Evolutionary conservation across 2,113 vertebrate species (phyloP).

Genomic region (Spheniscus mendiculus): DNA sequence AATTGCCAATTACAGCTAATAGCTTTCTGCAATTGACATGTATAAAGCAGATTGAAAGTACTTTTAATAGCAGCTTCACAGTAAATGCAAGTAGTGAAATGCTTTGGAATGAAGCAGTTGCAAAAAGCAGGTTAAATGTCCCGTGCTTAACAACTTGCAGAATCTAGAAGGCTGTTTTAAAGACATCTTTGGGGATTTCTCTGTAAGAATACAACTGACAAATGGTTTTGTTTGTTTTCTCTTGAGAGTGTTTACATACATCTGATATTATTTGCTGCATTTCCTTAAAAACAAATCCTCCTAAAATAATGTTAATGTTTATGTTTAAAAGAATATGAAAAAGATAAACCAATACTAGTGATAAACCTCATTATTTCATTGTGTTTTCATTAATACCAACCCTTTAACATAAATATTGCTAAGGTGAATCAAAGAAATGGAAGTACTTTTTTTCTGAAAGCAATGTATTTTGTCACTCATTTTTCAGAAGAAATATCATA

Average conservation of each 20-base stretch:
- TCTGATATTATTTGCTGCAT: neutral
- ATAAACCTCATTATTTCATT: slow-evolving; percentile 1
- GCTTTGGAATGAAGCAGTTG: slow-evolving; percentile 39
- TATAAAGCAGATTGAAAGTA: slow-evolving; percentile 41
- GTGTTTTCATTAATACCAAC: neutral
- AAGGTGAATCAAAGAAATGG: neutral
- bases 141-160: slow-evolving; percentile 18
- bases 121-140: slow-evolving; percentile 54
- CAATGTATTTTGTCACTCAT: neutral
- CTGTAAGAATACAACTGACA: slow-evolving; percentile 16
- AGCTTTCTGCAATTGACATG: slow-evolving; percentile 28
- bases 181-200: slow-evolving; percentile 3
- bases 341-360: neutral
- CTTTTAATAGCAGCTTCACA: slow-evolving; percentile 43
- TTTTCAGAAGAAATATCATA: neutral
- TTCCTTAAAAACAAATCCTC: neutral
- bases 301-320: neutral
- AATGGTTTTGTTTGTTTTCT: slow-evolving; percentile 29
- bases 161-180: slow-evolving; percentile 17
- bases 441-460: neutral
- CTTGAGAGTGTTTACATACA: neutral
- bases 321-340: neutral
- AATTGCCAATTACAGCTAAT: slow-evolving; percentile 50
- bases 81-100: slow-evolving; percentile 24
- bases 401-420: neutral